Percentiles rank a stretch among this genome's conserved stretches.
Conservation (phyloP, 1,140 invertebrate genomes). For the Procambarus clarkii region DNA sequence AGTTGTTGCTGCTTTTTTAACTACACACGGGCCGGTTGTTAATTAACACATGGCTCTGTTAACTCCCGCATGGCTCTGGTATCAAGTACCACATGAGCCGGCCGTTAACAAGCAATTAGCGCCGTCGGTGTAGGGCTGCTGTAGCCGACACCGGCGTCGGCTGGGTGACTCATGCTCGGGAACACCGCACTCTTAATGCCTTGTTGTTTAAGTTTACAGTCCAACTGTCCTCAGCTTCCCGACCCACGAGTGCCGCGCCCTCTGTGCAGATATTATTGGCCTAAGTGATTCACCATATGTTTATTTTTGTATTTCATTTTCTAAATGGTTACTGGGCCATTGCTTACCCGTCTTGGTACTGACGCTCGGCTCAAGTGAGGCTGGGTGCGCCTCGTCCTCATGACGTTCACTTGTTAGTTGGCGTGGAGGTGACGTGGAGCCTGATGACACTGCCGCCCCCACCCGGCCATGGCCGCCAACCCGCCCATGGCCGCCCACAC, state of each 20-base stretch:
- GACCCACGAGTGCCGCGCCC: constrained; percentile 47
- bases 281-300: constrained; percentile 59
- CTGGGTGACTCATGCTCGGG: constrained; percentile 53
- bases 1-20: constrained; percentile 55
- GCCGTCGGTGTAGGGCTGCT: constrained; percentile 12
- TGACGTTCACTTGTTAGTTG: constrained; percentile 53
- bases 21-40: constrained; percentile 31
- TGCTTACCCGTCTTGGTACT: constrained; percentile 29
- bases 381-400: constrained; percentile 35
- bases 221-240: constrained; percentile 56
- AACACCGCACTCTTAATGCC: constrained; percentile 67
- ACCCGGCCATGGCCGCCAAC: constrained; percentile 32
- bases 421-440: constrained; percentile 41
- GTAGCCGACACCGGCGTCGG: constrained; percentile 12
- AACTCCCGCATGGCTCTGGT: constrained; percentile 34
- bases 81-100: neutral
- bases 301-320: constrained; percentile 58
- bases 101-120: constrained; percentile 31
- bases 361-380: constrained; percentile 41
- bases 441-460: constrained; percentile 36
- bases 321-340: constrained; percentile 54
- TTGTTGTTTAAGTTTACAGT: constrained; percentile 68
- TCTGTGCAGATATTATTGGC: constrained; percentile 47
- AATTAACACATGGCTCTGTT: constrained; percentile 10
- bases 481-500: constrained; percentile 60